These are phyloP conservation scores for Vipera ursinii DNA, from an alignment of 2,797 vertebrate species.

Conservation along the genomic window DNA sequence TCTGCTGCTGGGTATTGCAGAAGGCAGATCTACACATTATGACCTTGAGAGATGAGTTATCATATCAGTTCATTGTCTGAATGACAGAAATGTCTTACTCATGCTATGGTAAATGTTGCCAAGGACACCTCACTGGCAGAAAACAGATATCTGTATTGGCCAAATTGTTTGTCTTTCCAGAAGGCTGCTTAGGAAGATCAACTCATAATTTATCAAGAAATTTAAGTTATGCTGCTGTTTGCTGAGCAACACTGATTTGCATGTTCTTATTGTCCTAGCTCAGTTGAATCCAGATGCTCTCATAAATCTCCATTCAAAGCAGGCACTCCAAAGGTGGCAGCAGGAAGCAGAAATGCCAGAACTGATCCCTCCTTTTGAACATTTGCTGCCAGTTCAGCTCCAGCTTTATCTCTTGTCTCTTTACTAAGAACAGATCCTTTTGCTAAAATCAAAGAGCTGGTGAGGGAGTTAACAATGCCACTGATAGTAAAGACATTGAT, in stretches of 20 bases:
- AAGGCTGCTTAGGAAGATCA: conserved; percentile 56
- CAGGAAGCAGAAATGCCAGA: conserved; percentile 55
- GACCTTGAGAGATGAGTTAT: conserved; percentile 57
- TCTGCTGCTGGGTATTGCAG: conserved; percentile 41
- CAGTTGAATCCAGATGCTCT: conserved; percentile 62
- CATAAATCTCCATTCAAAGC: conserved; percentile 65
- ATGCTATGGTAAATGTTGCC: conserved; percentile 53
- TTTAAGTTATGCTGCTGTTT: conserved; percentile 40
- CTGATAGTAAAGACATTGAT: conserved; percentile 61
- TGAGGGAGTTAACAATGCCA: conserved; percentile 57
- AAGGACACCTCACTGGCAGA: conserved; percentile 59
- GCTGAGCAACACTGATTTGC: conserved; percentile 40
- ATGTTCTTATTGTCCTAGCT: conserved; percentile 30
- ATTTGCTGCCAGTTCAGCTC: conserved; percentile 39
- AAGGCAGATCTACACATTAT: conserved; percentile 37
- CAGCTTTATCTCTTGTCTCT: conserved; percentile 31
- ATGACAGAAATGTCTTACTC: conserved; percentile 39
- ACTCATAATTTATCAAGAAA: conserved; percentile 64
- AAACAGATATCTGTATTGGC: conserved; percentile 38
- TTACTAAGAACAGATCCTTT: conserved; percentile 56
- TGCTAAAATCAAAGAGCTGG: conserved; percentile 56
- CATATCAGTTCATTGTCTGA: conserved; percentile 51
- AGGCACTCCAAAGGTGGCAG: conserved; percentile 32
- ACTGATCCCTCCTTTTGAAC: conserved; percentile 53
- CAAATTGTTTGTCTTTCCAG: conserved; percentile 64